Conservation (phyloP, 2,888 invertebrate species). For the Chloroclysta siterata region DNA sequence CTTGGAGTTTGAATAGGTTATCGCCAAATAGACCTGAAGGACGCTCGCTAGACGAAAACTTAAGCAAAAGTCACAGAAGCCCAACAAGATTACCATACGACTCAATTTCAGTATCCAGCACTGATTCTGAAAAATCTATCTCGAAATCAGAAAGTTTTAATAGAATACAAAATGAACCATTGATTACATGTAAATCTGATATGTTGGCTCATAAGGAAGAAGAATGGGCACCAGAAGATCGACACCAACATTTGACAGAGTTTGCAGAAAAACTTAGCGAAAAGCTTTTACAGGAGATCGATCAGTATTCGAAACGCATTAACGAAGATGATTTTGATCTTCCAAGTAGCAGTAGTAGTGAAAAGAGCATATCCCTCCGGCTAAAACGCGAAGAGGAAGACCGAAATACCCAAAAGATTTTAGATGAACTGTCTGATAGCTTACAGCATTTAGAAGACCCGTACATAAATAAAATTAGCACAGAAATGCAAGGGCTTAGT, state of each 20-base stretch:
- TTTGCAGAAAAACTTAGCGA: conserved; percentile 93
- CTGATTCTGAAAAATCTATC: conserved; percentile 81
- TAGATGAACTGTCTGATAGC: conserved; percentile 79
- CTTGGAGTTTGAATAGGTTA: conserved; percentile 79
- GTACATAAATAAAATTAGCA: conserved; percentile 84
- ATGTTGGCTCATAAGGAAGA: conserved; percentile 75
- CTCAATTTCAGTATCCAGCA: conserved; percentile 79
- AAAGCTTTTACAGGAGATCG: conserved; percentile 91
- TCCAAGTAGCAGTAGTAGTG: conserved; percentile 80
- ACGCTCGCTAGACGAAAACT: conserved; percentile 76
- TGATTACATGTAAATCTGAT: conserved; percentile 81
- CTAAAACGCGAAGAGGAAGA: conserved; percentile 79
- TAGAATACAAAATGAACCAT: conserved; percentile 79
- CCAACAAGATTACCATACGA: conserved; percentile 79
- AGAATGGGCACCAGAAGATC: conserved; percentile 86
- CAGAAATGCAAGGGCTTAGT: conserved; percentile 84
- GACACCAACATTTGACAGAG: conserved; percentile 89
- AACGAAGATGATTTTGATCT: conserved; percentile 83
- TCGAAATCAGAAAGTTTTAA: conserved; percentile 83
- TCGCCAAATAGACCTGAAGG: conserved; percentile 81
- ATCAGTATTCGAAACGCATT: conserved; percentile 84
- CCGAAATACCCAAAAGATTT: conserved; percentile 77
- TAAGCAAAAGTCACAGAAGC: conserved; percentile 76
- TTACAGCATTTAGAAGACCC: conserved; percentile 86
- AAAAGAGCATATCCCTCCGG: conserved; percentile 81